These are phyloP conservation scores for Drosophila colorata DNA, from an alignment of 2,888 invertebrate species.

Conservation along the genomic window DNA sequence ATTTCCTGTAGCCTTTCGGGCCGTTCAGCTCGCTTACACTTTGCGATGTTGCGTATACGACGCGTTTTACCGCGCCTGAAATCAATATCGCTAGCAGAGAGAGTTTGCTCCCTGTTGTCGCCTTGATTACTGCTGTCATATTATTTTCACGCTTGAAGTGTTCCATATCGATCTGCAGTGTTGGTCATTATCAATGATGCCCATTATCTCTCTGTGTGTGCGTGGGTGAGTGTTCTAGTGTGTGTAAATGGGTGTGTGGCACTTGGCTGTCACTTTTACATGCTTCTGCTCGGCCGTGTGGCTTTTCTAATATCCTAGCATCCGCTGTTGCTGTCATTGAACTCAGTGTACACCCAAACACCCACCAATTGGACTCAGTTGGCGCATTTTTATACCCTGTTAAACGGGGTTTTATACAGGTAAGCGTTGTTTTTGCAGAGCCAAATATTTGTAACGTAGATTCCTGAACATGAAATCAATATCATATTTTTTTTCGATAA, in stretches of 20 bases:
- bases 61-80: constrained; percentile 52
- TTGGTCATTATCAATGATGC: constrained; percentile 65
- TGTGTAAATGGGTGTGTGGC: constrained; percentile 17
- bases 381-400: constrained; percentile 23
- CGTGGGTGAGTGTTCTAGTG: not conserved
- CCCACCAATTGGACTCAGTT: constrained; percentile 8
- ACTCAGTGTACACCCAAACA: constrained; percentile 16
- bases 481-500: too few species aligned
- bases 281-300: constrained; percentile 41
- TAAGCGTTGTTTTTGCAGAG: too few species aligned
- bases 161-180: constrained; percentile 56
- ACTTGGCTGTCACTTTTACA: constrained; percentile 73
- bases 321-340: constrained; percentile 33
- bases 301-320: constrained; percentile 66
- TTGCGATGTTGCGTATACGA: constrained; percentile 45
- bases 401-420: too few species aligned
- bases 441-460: too few species aligned
- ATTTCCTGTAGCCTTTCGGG: constrained; percentile 67
- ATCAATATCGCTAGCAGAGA: constrained; percentile 57
- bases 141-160: constrained; percentile 78
- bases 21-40: constrained; percentile 15
- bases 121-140: constrained; percentile 76
- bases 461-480: too few species aligned
- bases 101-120: constrained; percentile 21
- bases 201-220: constrained; percentile 37